Base-by-base conservation (phyloP, 1,140 invertebrate species). In the Drosophila nannoptera region DNA sequence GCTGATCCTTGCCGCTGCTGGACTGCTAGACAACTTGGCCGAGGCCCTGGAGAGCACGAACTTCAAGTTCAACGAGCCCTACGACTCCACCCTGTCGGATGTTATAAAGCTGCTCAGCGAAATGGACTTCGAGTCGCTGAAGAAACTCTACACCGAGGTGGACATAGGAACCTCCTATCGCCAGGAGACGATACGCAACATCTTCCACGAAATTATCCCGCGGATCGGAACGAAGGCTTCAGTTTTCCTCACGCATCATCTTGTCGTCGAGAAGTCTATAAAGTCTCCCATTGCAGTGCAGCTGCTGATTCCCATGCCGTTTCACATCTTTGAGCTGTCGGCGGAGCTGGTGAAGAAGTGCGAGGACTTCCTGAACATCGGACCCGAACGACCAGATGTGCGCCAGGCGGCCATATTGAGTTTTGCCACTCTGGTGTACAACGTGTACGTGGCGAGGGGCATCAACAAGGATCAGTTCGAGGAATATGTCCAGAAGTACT, bases 171-270 rank as follows among this genome's bases (percentile, higher is more conserved):
- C 92, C 0, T 93, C 92, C 48, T 93, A 93, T 69, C 90, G 91
- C 2, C 90, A 92, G 74, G 92, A 93, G 74, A 93, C 92, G 0
- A 91, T 92, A 29, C 90, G 93, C 35, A 94, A 94, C 74, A 92
- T 95, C 64, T 94, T 95, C 77, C 88, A 94, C 63, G 94, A 95
- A 82, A 91, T 93, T 5, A 90, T 95, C n/a, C 94, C 94, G 7
- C 92, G 94, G 77, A 91, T 93, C 12, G 93, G 93, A 49, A 94
- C 92, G 31, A 91, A 91, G 16, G 92, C 92, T 8, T 91, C 93
- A 0, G 92, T 92, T 0, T 87, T 92, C 16, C 92, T 94, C 36
- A 92, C 94, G 12, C 90, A 92, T 58, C 91, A 94, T 77, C 82
- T 95, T 38, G 92, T 95, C 7, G 88, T 92, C 6, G 90, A 92